phyloP scores from a whole-genome alignment of 2,797 vertebrate genomes.

The Onychomys arenicola region DNA sequence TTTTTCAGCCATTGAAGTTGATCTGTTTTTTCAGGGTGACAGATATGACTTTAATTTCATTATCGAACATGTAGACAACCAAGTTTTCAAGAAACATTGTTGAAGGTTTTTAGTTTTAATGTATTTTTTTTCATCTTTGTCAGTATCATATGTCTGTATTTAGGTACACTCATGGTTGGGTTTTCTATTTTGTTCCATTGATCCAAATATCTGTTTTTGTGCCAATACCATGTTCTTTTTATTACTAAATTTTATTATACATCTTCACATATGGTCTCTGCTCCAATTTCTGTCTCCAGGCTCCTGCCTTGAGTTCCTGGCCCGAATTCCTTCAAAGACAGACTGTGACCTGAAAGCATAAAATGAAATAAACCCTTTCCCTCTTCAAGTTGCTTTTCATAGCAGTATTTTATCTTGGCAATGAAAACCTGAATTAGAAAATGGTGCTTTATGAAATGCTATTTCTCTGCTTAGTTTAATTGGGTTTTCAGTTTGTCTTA shows the following conservation, averaged over 20 bases:
- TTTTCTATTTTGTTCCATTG: neutral
- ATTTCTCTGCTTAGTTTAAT: neutral
- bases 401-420: neutral
- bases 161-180: neutral
- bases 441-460: neutral
- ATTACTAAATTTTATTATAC: neutral
- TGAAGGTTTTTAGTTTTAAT: neutral
- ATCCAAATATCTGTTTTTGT: neutral
- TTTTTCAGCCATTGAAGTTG: neutral
- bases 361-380: neutral
- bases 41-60: no score
- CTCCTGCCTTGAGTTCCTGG: neutral
- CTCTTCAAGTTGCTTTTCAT: neutral
- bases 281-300: neutral
- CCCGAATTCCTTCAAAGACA: neutral
- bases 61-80: no score
- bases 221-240: neutral
- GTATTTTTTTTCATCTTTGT: neutral
- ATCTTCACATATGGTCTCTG: neutral
- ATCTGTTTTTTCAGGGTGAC: no score
- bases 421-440: neutral
- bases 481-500: neutral
- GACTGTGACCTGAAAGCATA: neutral
- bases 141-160: neutral
- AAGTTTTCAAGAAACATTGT: neutral